Base-by-base conservation (phyloP, 2,888 invertebrate species). In the Pristionchus mayeri region DNA sequence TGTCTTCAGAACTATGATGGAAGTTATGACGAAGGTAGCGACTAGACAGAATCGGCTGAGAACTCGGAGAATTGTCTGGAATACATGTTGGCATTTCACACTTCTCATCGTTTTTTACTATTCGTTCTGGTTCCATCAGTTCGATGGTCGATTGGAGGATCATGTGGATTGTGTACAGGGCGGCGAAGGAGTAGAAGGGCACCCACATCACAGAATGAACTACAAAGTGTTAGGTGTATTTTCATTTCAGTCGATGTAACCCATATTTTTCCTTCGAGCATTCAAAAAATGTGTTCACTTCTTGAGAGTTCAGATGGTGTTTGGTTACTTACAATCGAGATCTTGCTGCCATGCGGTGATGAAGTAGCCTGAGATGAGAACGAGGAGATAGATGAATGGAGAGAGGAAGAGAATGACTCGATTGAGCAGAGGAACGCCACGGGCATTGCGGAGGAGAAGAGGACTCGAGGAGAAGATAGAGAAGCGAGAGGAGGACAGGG, bases 201-300 rank as follows among this genome's bases (percentile, higher is more conserved):
- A 24, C 44, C 71, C 71, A 71, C 71, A 71, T 71, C 44, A 44
- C 21, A 13, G 71, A 71, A 40, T 44, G 71, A 71, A 40, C 71
- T 71, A 24, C 71, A 71, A 71, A 71, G 24, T 40, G 24, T 40
- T 71, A 4, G 24, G 24, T 27, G 60, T 44, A 44, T 44, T 44
- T 44, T 44, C 13, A 9, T 44, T 44, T 44, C 13, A 44, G 44
- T 44, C 7, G 44, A 6, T 44, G 7, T 44, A 44, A 44, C 6
- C 7, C 44, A 13, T 6, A 44, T 13, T 44, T 44, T 9, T 9
- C 44, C 44, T 44, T 44, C 44, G 7, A 44, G 44, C 44, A 9
- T 44, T 44, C 44, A 9, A 44, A 44, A 6, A 13, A 44, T 44
- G 6, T 44, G 44, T n/a, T n/a, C n/a, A n/a, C n/a, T n/a, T n/a